phyloP scores from a whole-genome alignment of 2,113 vertebrate genomes.

The Dicaeum eximium region DNA sequence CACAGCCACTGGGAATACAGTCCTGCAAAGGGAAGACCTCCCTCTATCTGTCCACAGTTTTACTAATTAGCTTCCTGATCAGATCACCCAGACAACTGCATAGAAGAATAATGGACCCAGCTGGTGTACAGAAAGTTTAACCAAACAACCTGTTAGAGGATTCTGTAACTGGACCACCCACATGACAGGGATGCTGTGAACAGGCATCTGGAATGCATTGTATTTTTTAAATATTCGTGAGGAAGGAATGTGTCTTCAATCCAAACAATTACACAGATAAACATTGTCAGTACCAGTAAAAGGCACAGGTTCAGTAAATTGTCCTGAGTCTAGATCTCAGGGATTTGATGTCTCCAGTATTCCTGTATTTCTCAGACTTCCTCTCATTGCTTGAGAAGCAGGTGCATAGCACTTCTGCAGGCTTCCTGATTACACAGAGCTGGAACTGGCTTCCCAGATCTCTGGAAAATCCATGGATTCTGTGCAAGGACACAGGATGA shows the following conservation, averaged over 20 bases:
- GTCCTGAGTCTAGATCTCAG: not conserved
- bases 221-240: not conserved
- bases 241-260: not conserved
- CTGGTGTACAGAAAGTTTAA: not conserved
- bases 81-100: not conserved
- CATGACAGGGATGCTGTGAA: not conserved
- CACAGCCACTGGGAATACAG: not conserved
- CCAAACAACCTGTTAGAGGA: not conserved
- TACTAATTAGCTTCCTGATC: not conserved
- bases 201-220: not conserved
- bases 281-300: not conserved
- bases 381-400: not conserved
- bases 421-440: not conserved
- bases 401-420: not conserved
- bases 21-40: not conserved
- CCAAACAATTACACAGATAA: not conserved
- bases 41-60: not conserved
- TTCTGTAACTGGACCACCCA: not conserved
- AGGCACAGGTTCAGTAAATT: not conserved
- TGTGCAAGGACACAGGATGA: rapidly evolving
- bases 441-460: not conserved
- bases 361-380: not conserved
- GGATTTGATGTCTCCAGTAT: not conserved
- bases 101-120: not conserved
- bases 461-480: not conserved